A percentile compares a stretch with the other conserved stretches of the same genome.
phyloP scores from a whole-genome alignment of 2,888 invertebrate species.

The Shargacucullia verbasci region DNA sequence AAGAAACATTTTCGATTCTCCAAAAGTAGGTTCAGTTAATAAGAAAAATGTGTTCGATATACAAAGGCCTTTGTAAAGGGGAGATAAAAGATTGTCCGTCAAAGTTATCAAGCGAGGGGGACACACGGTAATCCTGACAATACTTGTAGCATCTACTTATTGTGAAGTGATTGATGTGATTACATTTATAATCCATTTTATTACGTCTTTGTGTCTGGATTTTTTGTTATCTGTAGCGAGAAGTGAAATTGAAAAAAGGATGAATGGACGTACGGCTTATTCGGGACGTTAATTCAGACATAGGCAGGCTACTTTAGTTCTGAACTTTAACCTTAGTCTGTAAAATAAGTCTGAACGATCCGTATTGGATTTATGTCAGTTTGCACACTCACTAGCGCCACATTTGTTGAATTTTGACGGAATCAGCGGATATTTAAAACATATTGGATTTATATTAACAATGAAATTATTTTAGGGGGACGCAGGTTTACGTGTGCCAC shows the following conservation, averaged over 20 bases:
- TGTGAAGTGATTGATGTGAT: slow-evolving; percentile 61
- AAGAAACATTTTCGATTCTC: slow-evolving; percentile 18
- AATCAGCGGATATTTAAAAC: too few relatives aligned
- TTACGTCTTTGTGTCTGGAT: slow-evolving; percentile 33
- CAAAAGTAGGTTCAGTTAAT: slow-evolving; percentile 52
- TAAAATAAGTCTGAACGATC: too few relatives aligned
- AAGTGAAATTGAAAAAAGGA: slow-evolving; percentile 5
- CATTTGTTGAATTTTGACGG: too few relatives aligned
- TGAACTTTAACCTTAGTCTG: too few relatives aligned
- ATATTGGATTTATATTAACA: too few relatives aligned
- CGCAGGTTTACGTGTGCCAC: too few relatives aligned
- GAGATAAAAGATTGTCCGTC: slow-evolving; percentile 61
- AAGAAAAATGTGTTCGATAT: slow-evolving; percentile 51
- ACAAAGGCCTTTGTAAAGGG: slow-evolving; percentile 53
- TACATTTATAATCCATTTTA: slow-evolving; percentile 56
- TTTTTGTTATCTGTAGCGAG: slow-evolving; percentile 28
- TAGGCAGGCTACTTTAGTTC: too few relatives aligned
- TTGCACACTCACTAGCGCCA: too few relatives aligned
- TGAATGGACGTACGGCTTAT: slow-evolving; percentile 1
- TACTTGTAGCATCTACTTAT: slow-evolving; percentile 49
- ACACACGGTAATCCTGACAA: slow-evolving; percentile 49
- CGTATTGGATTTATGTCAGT: too few relatives aligned
- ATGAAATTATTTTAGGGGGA: too few relatives aligned
- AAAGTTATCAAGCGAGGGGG: slow-evolving; percentile 53
- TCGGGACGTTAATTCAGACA: too few relatives aligned